phyloP scores from a whole-genome alignment of 1,140 invertebrate genomes.

The Cotesia vestalis region DNA sequence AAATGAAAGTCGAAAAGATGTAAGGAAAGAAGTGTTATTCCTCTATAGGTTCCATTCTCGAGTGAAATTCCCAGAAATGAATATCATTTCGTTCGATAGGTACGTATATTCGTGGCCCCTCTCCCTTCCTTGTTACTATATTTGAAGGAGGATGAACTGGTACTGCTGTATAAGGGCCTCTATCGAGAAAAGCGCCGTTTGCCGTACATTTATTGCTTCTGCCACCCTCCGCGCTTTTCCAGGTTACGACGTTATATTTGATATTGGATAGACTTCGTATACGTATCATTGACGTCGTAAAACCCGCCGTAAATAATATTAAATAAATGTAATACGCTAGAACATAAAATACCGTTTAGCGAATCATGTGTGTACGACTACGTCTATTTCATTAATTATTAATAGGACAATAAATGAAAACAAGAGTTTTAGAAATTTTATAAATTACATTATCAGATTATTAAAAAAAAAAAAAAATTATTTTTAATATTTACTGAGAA shows the following conservation, averaged over 20 bases:
- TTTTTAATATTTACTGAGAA: too few species aligned
- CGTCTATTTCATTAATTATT: too few species aligned
- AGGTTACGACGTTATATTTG: slow-evolving; percentile 65
- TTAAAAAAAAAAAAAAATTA: too few species aligned
- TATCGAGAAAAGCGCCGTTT: slow-evolving; percentile 61
- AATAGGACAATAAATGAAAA: too few species aligned
- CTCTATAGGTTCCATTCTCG: slow-evolving; percentile 30
- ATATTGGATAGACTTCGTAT: slow-evolving; percentile 65
- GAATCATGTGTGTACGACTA: not conserved
- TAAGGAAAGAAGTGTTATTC: slow-evolving; percentile 11
- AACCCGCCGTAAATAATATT: slow-evolving; percentile 65
- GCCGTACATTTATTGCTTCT: slow-evolving; percentile 64
- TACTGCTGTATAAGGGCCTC: slow-evolving; percentile 53
- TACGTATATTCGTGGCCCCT: slow-evolving; percentile 11
- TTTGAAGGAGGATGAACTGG: slow-evolving; percentile 8
- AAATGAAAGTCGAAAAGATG: not conserved
- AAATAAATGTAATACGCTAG: slow-evolving; percentile 63
- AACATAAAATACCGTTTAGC: slow-evolving; percentile 58
- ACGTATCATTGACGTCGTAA: slow-evolving; percentile 64
- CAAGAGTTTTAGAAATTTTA: too few species aligned
- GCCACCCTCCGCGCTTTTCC: slow-evolving; percentile 51
- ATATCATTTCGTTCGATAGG: slow-evolving; percentile 30
- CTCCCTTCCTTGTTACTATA: slow-evolving; percentile 27
- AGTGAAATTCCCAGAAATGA: slow-evolving; percentile 40
- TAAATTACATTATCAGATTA: too few species aligned